A percentile compares a stretch with the other conserved stretches of the same genome.
Evolutionary conservation across 2,113 vertebrate genomes (phyloP).

Genomic region (Pelobates fuscus): DNA sequence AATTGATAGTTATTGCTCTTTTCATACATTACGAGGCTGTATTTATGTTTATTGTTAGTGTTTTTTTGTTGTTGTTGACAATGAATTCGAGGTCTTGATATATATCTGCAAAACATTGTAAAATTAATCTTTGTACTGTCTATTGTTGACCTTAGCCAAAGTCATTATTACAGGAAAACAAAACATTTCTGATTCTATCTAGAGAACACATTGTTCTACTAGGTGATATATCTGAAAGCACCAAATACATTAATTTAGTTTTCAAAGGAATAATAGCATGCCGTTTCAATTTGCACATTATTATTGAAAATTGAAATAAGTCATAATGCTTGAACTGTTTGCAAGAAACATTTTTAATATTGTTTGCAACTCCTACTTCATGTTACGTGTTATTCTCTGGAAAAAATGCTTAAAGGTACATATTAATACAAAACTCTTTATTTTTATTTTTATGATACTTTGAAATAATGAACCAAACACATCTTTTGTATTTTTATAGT

Average conservation of each 20-base stretch:
- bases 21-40: no score
- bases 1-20: no score
- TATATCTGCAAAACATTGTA: neutral
- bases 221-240: conserved; percentile 23
- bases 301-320: conserved; percentile 35
- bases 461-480: conserved; percentile 5
- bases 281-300: conserved; percentile 31
- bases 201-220: conserved; percentile 35
- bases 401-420: conserved; percentile 28
- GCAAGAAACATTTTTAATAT: conserved; percentile 10
- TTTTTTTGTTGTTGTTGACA: neutral
- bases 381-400: neutral
- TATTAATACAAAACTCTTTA: conserved; percentile 1
- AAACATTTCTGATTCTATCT: conserved; percentile 19
- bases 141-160: conserved; percentile 17
- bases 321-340: conserved; percentile 31
- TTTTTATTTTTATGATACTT: conserved; percentile 10
- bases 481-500: neutral
- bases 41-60: no score
- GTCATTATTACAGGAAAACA: conserved; percentile 18
- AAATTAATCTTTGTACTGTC: neutral
- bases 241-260: conserved; percentile 28
- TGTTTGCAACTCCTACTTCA: neutral
- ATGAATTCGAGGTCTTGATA: neutral
- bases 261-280: conserved; percentile 16